These are phyloP conservation scores for Rhabdomys dilectus DNA, from an alignment of 2,113 vertebrate genomes.

Conservation along the genomic window DNA sequence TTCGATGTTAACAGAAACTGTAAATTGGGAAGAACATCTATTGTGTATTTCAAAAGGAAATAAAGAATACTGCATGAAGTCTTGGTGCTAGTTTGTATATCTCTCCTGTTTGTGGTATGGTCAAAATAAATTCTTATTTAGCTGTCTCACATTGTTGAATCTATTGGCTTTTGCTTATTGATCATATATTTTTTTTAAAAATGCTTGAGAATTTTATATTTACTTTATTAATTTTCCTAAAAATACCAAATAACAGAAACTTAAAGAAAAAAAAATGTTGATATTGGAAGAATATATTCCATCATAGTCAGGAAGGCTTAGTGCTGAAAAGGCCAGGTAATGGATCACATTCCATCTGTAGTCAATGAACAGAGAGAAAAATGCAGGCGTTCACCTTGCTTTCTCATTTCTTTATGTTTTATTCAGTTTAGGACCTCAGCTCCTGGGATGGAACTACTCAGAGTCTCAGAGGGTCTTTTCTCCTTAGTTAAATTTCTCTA, in stretches of 20 bases:
- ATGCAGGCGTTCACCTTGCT: background rate
- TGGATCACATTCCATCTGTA: background rate
- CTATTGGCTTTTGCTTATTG: background rate
- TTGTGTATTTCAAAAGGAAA: background rate
- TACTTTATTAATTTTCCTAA: background rate
- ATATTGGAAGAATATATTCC: background rate
- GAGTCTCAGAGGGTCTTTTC: background rate
- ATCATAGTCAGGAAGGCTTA: background rate
- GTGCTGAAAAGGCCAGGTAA: background rate
- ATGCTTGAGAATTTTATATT: background rate
- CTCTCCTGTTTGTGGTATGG: background rate
- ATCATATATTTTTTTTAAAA: background rate
- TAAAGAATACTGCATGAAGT: background rate
- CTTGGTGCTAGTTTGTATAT: fast-evolving
- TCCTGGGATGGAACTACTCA: background rate
- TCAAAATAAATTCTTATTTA: background rate
- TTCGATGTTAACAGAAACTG: background rate
- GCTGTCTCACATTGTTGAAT: background rate
- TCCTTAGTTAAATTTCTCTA: background rate
- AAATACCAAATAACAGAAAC: background rate
- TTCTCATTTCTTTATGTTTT: background rate
- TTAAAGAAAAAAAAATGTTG: background rate
- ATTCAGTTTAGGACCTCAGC: background rate
- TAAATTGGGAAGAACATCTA: background rate
- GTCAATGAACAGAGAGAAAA: too few species aligned